These are phyloP conservation scores for Psittacula derbiana DNA, from an alignment of 2,797 vertebrate species.

Conservation along the genomic window DNA sequence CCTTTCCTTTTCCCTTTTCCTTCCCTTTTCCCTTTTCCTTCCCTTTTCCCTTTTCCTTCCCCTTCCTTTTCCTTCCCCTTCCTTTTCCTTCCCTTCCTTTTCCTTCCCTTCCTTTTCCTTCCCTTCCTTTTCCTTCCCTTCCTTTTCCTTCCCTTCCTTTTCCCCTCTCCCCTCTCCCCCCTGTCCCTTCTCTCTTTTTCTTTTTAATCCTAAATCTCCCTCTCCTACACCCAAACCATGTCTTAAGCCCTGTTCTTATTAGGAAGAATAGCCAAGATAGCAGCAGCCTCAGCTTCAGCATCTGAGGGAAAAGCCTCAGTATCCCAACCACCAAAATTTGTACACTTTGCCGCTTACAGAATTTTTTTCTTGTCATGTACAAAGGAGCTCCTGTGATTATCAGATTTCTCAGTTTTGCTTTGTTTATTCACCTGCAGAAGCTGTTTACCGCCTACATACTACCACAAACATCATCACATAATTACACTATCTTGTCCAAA, in stretches of 20 bases:
- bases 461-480: conserved; percentile 59
- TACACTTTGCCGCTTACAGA: not conserved
- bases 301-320: not conserved
- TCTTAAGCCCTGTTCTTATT: not conserved
- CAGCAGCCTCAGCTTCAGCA: not conserved
- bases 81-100: too few species aligned
- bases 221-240: not conserved
- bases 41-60: too few species aligned
- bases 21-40: too few species aligned
- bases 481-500: conserved; percentile 32
- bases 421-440: conserved; percentile 68
- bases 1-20: too few species aligned
- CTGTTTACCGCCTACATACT: conserved; percentile 61
- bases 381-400: conserved; percentile 16
- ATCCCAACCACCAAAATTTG: not conserved
- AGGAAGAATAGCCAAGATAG: not conserved
- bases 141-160: too few species aligned
- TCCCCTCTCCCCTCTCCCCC: too few species aligned
- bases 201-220: not conserved
- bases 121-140: too few species aligned
- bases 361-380: not conserved
- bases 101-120: too few species aligned
- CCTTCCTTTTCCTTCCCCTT: too few species aligned
- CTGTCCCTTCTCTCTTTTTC: not conserved
- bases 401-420: conserved; percentile 32